phyloP scores from a whole-genome alignment of 2,888 invertebrate species.

The Agonopterix subpropinquella region DNA sequence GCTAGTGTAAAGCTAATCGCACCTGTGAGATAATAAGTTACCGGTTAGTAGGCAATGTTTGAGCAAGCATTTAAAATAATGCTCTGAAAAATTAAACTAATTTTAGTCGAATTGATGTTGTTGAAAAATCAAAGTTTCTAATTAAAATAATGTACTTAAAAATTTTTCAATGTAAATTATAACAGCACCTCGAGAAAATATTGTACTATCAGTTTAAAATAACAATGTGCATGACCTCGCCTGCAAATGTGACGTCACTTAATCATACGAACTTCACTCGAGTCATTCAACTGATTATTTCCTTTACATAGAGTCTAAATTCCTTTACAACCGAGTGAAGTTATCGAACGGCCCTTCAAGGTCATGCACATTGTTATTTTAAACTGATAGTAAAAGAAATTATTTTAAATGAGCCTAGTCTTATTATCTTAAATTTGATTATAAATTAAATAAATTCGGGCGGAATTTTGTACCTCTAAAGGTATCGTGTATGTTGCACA shows the following conservation, averaged over 20 bases:
- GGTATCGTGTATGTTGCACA: constrained; percentile 17
- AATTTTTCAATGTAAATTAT: constrained; percentile 69
- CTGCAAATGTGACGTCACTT: no score
- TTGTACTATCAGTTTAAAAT: no score
- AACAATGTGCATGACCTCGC: no score
- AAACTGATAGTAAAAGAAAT: constrained; percentile 59
- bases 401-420: constrained; percentile 71
- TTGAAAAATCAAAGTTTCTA: constrained; percentile 72
- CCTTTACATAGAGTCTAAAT: no score
- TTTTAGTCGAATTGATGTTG: constrained; percentile 74
- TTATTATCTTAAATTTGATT: constrained; percentile 67
- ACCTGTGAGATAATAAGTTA: constrained; percentile 59
- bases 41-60: constrained; percentile 64
- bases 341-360: no score
- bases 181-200: constrained; percentile 63
- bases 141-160: constrained; percentile 70
- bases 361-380: no score
- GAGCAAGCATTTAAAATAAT: constrained; percentile 72
- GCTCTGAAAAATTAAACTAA: constrained; percentile 58
- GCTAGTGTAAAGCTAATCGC: constrained; percentile 41
- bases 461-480: constrained; percentile 32
- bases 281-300: no score
- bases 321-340: no score
- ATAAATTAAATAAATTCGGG: constrained; percentile 38
- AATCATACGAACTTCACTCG: no score